A percentile compares a stretch with the other conserved stretches of the same genome.
Conservation (phyloP, 2,113 vertebrate genomes). For the Baryphthengus martii region DNA sequence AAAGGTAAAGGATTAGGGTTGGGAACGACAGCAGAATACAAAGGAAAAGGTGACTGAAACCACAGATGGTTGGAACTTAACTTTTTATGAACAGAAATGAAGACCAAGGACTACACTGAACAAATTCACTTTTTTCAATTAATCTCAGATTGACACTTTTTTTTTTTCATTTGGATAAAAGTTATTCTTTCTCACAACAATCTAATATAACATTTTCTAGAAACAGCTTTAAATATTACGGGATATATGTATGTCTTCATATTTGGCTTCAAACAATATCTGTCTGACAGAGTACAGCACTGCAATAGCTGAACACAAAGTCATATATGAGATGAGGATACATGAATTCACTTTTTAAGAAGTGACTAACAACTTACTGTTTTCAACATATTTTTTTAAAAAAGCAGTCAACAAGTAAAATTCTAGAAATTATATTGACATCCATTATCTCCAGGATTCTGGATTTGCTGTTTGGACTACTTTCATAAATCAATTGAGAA, state of each 20-base stretch:
- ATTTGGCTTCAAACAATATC: neutral
- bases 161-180: neutral
- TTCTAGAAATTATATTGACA: neutral
- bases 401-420: neutral
- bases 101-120: neutral
- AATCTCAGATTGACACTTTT: neutral
- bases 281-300: neutral
- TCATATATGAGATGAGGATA: neutral
- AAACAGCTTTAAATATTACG: neutral
- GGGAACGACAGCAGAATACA: neutral
- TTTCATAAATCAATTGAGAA: neutral
- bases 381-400: neutral
- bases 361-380: neutral
- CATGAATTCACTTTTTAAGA: neutral
- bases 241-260: neutral
- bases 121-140: neutral
- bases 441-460: neutral
- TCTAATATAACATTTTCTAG: neutral
- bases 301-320: neutral
- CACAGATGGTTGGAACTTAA: neutral
- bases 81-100: neutral
- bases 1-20: constrained; percentile 2
- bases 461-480: neutral
- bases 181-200: neutral
- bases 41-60: constrained; percentile 32